Conservation (phyloP, 2,113 vertebrate species). For the Benitochromis conjunctus region DNA sequence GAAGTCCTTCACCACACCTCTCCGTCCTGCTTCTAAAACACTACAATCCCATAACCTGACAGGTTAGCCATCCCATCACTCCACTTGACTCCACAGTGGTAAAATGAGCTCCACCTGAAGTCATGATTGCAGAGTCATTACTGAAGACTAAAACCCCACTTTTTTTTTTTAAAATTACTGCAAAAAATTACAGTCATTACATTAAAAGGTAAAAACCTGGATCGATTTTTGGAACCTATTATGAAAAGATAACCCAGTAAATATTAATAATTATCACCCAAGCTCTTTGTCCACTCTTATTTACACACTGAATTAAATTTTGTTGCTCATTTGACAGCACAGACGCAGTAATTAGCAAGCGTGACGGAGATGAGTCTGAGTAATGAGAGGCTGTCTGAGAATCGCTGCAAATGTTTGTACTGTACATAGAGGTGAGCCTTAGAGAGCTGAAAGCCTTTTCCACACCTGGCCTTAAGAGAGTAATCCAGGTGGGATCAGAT, state of each 20-base stretch:
- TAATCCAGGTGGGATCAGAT: neutral
- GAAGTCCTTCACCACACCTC: neutral
- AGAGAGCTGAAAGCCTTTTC: neutral
- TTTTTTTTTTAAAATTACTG: too few species aligned
- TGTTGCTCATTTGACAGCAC: conserved; percentile 8
- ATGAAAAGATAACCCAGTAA: neutral
- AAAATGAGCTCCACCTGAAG: neutral
- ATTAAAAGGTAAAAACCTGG: neutral
- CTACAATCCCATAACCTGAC: neutral
- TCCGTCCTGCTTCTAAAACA: neutral
- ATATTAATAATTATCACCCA: neutral
- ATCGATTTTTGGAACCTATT: fast-evolving
- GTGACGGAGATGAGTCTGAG: neutral
- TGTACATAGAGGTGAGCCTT: neutral
- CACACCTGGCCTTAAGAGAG: neutral
- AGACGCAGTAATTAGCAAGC: neutral
- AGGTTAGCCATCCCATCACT: fast-evolving
- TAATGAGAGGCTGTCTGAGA: neutral
- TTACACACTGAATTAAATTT: neutral
- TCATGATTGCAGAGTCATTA: neutral
- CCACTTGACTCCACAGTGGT: fast-evolving
- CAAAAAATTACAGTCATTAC: neutral
- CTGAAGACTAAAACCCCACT: neutral
- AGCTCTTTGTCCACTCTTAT: neutral
- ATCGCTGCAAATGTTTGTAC: neutral